phyloP scores from a whole-genome alignment of 2,888 invertebrate genomes.

The Macrophya alboannulata region DNA sequence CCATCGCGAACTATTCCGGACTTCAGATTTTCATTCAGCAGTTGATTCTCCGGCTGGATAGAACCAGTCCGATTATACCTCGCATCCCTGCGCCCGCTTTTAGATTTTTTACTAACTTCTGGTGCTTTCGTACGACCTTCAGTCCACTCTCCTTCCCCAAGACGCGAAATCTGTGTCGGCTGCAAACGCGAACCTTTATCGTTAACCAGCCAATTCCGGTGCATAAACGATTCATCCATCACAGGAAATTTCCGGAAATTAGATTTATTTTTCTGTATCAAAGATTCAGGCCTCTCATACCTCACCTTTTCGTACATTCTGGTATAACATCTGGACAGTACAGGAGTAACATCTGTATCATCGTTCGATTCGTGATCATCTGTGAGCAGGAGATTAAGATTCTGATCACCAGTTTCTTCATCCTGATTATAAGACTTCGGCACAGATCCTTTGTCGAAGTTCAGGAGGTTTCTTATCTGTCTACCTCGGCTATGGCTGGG shows the following conservation, averaged over 20 bases:
- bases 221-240: constrained; percentile 57
- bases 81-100: not conserved
- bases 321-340: constrained; percentile 59
- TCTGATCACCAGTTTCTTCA: not conserved
- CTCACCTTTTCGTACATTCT: constrained; percentile 54
- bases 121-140: constrained; percentile 48
- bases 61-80: not conserved
- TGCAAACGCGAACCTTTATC: constrained; percentile 54
- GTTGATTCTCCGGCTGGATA: not conserved
- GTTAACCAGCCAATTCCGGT: constrained; percentile 55
- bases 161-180: constrained; percentile 57
- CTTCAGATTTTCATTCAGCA: not conserved
- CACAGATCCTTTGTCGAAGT: constrained; percentile 46
- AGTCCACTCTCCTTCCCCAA: constrained; percentile 60
- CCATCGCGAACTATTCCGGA: not conserved
- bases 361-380: constrained; percentile 59
- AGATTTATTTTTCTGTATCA: not conserved
- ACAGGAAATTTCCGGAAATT: constrained; percentile 12
- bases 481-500: constrained; percentile 41
- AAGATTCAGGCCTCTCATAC: constrained; percentile 1
- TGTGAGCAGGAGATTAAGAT: not conserved
- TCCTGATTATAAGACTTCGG: not conserved
- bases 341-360: constrained; percentile 37
- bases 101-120: not conserved
- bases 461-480: constrained; percentile 62